Base-by-base conservation (phyloP, 2,113 vertebrate species). In the Oryzias javanicus region DNA sequence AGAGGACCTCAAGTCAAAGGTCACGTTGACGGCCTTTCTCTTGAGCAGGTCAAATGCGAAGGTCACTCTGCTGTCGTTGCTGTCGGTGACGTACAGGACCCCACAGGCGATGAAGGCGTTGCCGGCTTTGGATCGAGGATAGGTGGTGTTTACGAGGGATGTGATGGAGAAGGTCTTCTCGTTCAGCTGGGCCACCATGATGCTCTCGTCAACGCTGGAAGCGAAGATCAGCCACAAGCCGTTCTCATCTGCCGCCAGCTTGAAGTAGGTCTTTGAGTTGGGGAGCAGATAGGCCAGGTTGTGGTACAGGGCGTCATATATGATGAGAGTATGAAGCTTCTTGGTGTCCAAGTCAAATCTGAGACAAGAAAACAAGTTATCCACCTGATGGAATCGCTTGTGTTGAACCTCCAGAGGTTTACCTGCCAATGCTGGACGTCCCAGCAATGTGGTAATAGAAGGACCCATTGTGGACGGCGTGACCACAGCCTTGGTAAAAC, bases 221-320 rank as follows among this genome's bases (percentile, higher is more conserved):
- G 94, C 95, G 4, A 95, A 99, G 70, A 98, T 94, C 41, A 98
- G 82, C 97, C 97, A 99, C 44, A 99, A 71, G 3, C 94, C 92
- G 22, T 94, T 94, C 80, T 98, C 95, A 14, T 98, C 97, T 4
- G 84, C 91, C 1, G 95, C 94, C n/a, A 98, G 1, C 13, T 95
- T 97, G 89, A 98, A 99, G 77, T 99, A 99, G 0, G 96, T 97
- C 90, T 98, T 99, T 14, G 96, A 95, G 83, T 95, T 96, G 1
- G 90, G 83, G 49, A 98, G 94, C 75, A 98, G 92, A 80, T 99
- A 99, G 66, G 92, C 92, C 16, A 94, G 89, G 67, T 90, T 93
- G 4, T 94, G 91, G 83, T 94, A 86, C 13, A 96, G 76, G 24
- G 96, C 94, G 1, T 95, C 92, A 19, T 94, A 81, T 1, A 99